A percentile compares a stretch with the other conserved stretches of the same genome.
Conservation (phyloP, 2,797 vertebrate genomes). For the Echiichthys vipera region DNA sequence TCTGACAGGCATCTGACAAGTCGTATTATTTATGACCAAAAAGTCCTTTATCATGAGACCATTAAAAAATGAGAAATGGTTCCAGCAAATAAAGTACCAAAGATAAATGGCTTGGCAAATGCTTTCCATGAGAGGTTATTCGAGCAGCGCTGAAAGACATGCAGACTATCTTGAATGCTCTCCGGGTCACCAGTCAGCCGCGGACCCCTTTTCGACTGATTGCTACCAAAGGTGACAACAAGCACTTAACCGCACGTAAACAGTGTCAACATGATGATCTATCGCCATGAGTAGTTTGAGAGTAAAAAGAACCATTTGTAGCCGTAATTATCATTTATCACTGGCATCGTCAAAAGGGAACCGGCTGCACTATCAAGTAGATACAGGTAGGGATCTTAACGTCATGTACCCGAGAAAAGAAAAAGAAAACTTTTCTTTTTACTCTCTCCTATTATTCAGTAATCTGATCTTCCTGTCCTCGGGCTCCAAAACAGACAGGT, state of each 20-base stretch:
- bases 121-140: conserved; percentile 63
- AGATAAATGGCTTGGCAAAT: conserved; percentile 61
- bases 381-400: conserved; percentile 73
- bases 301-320: conserved; percentile 78
- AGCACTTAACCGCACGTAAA: conserved; percentile 79
- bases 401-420: conserved; percentile 48
- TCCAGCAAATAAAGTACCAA: conserved; percentile 52
- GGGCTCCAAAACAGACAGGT: conserved; percentile 75
- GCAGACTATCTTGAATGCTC: conserved; percentile 53
- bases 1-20: conserved; percentile 60
- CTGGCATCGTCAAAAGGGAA: conserved; percentile 59
- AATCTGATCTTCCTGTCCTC: conserved; percentile 80
- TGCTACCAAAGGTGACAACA: conserved; percentile 78
- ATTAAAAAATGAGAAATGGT: conserved; percentile 67
- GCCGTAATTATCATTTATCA: conserved; percentile 81
- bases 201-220: conserved; percentile 66
- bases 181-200: conserved; percentile 71
- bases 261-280: conserved; percentile 72
- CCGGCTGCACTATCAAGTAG: conserved; percentile 71
- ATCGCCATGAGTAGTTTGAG: conserved; percentile 66
- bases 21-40: conserved; percentile 51
- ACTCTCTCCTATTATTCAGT: conserved; percentile 67
- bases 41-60: conserved; percentile 50
- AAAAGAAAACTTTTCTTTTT: conserved; percentile 38
- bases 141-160: conserved; percentile 66